Evolutionary conservation across 2,797 vertebrate genomes (phyloP).

Genomic region (Melanotaenia pygmaea): DNA sequence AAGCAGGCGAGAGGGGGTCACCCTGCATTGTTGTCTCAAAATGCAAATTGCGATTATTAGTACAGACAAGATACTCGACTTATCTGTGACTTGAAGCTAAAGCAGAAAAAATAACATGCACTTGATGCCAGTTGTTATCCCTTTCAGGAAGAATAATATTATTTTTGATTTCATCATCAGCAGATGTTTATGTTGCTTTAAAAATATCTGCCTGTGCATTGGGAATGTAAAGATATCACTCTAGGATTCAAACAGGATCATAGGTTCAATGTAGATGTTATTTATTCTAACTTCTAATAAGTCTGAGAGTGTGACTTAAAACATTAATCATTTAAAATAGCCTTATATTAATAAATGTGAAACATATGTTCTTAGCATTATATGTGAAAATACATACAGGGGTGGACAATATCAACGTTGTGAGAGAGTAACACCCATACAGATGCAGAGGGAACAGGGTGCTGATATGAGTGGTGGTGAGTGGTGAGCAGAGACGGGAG

Average conservation of each 20-base stretch:
- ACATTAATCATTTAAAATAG: slow-evolving; percentile 63
- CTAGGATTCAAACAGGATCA: slow-evolving; percentile 34
- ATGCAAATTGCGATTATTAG: slow-evolving; percentile 38
- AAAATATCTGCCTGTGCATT: slow-evolving; percentile 41
- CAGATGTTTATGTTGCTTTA: slow-evolving; percentile 44
- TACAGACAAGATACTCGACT: slow-evolving; percentile 55
- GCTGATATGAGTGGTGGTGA: slow-evolving; percentile 75
- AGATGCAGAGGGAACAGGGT: slow-evolving; percentile 52
- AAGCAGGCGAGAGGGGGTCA: slow-evolving; percentile 35
- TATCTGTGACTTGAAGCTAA: slow-evolving; percentile 42
- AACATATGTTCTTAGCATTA: slow-evolving; percentile 52
- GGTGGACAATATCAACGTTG: slow-evolving; percentile 30
- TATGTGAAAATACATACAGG: slow-evolving; percentile 39
- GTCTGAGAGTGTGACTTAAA: slow-evolving; percentile 59
- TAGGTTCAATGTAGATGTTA: slow-evolving; percentile 1
- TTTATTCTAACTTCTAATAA: slow-evolving; percentile 21
- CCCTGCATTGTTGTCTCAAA: slow-evolving; percentile 70
- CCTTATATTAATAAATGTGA: slow-evolving; percentile 56
- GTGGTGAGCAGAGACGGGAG: slow-evolving; percentile 80
- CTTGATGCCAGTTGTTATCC: slow-evolving; percentile 19
- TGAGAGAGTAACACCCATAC: slow-evolving; percentile 21
- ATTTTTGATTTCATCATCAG: slow-evolving; percentile 42
- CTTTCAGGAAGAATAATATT: slow-evolving; percentile 55
- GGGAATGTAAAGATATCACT: slow-evolving; percentile 21
- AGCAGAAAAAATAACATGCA: slow-evolving; percentile 42